Conservation (phyloP, 1,140 invertebrate genomes). For the Teleogryllus occipitalis region DNA sequence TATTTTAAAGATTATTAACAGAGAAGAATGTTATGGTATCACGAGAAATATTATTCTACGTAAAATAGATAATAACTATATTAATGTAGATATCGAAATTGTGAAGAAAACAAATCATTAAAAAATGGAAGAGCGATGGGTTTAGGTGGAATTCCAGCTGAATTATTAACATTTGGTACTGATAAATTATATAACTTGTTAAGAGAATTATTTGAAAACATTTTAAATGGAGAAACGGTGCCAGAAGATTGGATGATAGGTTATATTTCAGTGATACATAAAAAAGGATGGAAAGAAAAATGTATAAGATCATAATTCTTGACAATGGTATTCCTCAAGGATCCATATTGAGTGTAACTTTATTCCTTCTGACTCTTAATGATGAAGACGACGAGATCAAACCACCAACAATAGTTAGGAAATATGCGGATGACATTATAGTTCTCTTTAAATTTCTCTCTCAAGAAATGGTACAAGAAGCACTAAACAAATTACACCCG, state of each 20-base stretch:
- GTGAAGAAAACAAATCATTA: not conserved
- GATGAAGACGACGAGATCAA: too few relatives aligned
- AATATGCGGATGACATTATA: too few relatives aligned
- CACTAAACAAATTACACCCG: too few relatives aligned
- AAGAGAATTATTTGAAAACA: not conserved
- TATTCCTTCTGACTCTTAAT: too few relatives aligned
- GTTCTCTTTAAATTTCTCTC: too few relatives aligned
- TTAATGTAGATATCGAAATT: not conserved
- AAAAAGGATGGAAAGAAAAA: not conserved
- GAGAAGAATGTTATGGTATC: not conserved
- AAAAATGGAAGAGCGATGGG: not conserved
- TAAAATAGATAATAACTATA: not conserved
- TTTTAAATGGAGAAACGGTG: not conserved
- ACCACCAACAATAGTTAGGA: too few relatives aligned
- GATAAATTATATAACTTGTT: not conserved
- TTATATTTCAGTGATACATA: constrained; percentile 4
- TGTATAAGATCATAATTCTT: too few relatives aligned
- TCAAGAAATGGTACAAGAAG: too few relatives aligned
- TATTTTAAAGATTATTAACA: not conserved
- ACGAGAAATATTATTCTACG: not conserved
- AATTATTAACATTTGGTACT: not conserved
- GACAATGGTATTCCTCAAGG: too few relatives aligned
- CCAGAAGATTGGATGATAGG: not conserved
- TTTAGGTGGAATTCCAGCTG: not conserved
- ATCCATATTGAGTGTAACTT: too few relatives aligned